phyloP scores from a whole-genome alignment of 2,797 vertebrate species.

The Emys orbicularis region DNA sequence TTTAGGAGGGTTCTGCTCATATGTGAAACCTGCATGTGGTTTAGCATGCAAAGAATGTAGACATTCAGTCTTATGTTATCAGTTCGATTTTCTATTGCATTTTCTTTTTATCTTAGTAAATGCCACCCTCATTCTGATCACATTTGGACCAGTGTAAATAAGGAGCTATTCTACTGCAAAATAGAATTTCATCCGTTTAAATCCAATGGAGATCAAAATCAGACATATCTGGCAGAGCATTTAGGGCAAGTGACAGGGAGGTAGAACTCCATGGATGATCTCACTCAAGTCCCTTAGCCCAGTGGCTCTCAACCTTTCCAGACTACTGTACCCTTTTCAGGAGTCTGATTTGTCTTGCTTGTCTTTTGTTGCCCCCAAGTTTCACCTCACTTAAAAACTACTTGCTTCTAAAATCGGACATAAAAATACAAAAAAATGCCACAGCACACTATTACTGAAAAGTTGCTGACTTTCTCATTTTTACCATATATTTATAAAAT shows the following conservation, averaged over 20 bases:
- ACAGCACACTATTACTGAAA: no score
- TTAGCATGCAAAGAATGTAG: not conserved
- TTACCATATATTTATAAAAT: no score
- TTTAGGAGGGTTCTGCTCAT: not conserved
- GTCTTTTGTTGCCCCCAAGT: no score
- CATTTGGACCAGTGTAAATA: not conserved
- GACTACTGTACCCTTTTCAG: no score
- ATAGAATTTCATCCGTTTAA: not conserved
- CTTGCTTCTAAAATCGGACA: no score
- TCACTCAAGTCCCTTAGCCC: not conserved
- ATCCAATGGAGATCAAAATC: not conserved
- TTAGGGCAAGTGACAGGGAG: not conserved
- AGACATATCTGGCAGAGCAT: not conserved
- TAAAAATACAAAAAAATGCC: no score
- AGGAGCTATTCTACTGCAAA: not conserved
- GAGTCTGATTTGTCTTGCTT: no score
- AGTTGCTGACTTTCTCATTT: no score
- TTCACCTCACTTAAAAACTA: no score
- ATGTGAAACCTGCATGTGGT: not conserved
- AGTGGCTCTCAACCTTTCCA: no score
- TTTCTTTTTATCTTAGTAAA: not conserved
- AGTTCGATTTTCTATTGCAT: not conserved
- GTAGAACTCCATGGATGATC: not conserved
- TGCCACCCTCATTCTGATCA: not conserved
- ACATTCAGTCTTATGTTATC: conserved; percentile 1